Base-by-base conservation (phyloP, 2,113 vertebrate genomes). In the Nettapus auritus region DNA sequence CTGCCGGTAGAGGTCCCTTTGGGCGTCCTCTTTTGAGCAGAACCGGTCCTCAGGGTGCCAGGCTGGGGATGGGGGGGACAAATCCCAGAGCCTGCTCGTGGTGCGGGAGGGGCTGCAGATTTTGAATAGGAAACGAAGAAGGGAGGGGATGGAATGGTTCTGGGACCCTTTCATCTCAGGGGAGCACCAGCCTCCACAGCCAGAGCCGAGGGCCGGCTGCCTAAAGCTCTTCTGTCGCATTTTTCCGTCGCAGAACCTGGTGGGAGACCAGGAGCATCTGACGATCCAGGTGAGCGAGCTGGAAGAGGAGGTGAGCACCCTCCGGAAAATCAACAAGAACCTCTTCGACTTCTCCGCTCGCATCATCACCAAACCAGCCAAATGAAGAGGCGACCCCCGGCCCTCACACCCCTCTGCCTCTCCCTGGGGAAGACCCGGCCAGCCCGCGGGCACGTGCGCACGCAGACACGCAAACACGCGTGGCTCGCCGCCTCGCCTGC, bases 271-370 rank as follows among this genome's bases (percentile, higher is more conserved):
- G 9, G 99, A 99, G 86, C 99, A 99, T 92, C 98, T 99, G 57
- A 98, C 99, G 25, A 98, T 98, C 40, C 98, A 99, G 1, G 98
- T 99, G 48, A 97, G 98, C 0, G 99, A 99, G 93, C 97, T 99
- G 69, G 99, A 99, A 81, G 99, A 99, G 31, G 99, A 99, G 94
- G 98, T 99, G 88, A 98, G 98, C 83, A 99, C 98, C 59, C 98
- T 99, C 93, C 98, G 99, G 84, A 99, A 99, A 83, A 98, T 99
- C 97, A 99, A 99, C 98, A 99, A 99, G 67, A 98, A 99, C 95
- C 98, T 99, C 55, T 99, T 99, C 2, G 99, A 99, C 93, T 99
- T 99, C 96, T 99, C 99, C 9, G 98, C 98, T 11, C 98, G 98
- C 91, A 98, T 99, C 86, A 98, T 99, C 86, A 99, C 98, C 12